These are phyloP conservation scores for Nesidiocoris tenuis DNA, from an alignment of 2,888 invertebrate species.

Conservation along the genomic window DNA sequence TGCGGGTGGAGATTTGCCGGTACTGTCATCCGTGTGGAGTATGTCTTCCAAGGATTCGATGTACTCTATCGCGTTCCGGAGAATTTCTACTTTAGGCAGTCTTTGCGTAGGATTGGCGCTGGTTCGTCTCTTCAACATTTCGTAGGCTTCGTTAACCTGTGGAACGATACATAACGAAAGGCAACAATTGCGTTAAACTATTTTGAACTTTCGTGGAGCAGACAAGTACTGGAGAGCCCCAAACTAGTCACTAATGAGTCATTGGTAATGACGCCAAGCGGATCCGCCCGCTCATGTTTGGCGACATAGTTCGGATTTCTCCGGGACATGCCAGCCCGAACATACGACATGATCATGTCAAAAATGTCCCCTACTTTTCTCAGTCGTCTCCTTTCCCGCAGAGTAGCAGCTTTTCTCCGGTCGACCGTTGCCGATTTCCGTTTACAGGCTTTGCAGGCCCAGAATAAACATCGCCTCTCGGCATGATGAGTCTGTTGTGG, in stretches of 20 bases:
- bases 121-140: constrained; percentile 86
- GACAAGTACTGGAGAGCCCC: no score
- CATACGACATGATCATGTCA: no score
- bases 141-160: constrained; percentile 97
- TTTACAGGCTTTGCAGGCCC: constrained; percentile 98
- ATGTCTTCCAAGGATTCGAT: constrained; percentile 89
- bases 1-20: constrained; percentile 18
- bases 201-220: no score
- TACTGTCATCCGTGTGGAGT: constrained; percentile 57
- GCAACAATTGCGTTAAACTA: no score
- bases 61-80: constrained; percentile 96
- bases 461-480: constrained; percentile 78
- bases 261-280: no score
- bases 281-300: no score
- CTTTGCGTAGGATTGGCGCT: constrained; percentile 94
- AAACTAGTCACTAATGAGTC: no score
- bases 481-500: constrained; percentile 33
- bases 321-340: no score
- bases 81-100: constrained; percentile 94
- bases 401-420: constrained; percentile 93
- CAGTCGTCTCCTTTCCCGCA: constrained; percentile 87
- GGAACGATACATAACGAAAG: background rate
- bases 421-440: constrained; percentile 94
- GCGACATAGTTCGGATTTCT: no score
- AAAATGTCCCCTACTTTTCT: constrained; percentile 74